Base-by-base conservation (phyloP, 2,113 vertebrate species). In the Bombycilla garrulus region DNA sequence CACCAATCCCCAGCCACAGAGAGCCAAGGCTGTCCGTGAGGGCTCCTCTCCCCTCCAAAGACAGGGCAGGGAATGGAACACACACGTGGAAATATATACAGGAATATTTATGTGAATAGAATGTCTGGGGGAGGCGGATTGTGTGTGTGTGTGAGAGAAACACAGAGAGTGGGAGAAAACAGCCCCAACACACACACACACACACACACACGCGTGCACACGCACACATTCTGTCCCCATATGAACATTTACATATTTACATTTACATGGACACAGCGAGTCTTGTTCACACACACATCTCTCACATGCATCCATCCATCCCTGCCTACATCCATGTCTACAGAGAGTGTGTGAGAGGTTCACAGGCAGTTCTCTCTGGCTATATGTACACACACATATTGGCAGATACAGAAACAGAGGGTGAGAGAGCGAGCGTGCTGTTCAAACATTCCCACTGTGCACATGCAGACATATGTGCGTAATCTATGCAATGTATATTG, bases 391-490 rank as follows among this genome's bases (percentile, higher is more conserved):
- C 19, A 22, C 33, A 25, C 26, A 36, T 9, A 11, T 0, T 42
- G 70, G 23, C 45, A 26, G 16, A 2, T 14, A 24, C 10, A 62
- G 26, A 81, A 79, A 28, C 0, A 1, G 35, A 20, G 31, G 14
- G 5, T 28, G 21, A 36, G 48, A 14, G 29, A 25, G 20, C 4
- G 8, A 36, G 47, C 0, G 0, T 40, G 45, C 83, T 70, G 26
- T 24, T 91, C 54, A 47, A 20, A 20, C 50, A 36, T n/a, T 26
- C 64, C 72, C 35, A 7, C 16, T 11, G 0, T 11, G 64, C 42
- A 54, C n/a, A n/a, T 1, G 2, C 20, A 40, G 12, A 24, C 3
- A 31, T 8, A 5, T 4, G 19, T 11, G 45, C 56, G 20, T 69
- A 11, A 57, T 11, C 53, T 29, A 13, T 33, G 22, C 26, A 19